Evolutionary conservation across 2,113 vertebrate genomes (phyloP).

Genomic region (Daboia siamensis): DNA sequence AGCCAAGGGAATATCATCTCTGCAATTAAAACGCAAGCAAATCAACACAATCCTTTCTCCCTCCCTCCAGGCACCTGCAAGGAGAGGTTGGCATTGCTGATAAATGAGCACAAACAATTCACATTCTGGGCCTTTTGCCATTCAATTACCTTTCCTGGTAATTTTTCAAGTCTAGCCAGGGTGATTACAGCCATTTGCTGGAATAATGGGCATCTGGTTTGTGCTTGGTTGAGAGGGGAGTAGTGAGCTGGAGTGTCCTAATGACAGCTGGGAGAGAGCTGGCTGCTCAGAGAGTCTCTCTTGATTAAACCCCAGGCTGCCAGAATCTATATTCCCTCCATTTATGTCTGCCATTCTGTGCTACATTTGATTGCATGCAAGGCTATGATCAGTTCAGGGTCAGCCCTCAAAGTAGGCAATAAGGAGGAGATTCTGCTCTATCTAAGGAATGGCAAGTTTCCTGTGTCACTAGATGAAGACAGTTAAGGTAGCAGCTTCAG

Average conservation of each 20-base stretch:
- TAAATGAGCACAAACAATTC: slow-evolving; percentile 4
- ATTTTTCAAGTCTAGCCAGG: background rate
- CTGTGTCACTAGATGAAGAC: background rate
- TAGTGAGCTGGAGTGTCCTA: background rate
- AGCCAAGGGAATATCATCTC: slow-evolving; percentile 3
- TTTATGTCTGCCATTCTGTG: background rate
- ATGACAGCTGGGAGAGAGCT: background rate
- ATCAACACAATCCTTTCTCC: background rate
- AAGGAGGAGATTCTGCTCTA: background rate
- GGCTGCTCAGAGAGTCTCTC: background rate
- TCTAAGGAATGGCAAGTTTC: background rate
- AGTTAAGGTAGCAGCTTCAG: background rate
- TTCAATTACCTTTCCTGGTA: slow-evolving; percentile 20
- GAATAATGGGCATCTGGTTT: slow-evolving; percentile 8
- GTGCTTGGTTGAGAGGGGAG: background rate
- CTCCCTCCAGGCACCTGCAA: slow-evolving; percentile 1
- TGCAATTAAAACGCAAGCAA: slow-evolving; percentile 9
- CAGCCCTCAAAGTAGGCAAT: background rate
- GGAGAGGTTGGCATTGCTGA: slow-evolving; percentile 3
- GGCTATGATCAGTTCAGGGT: background rate
- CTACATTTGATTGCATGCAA: no score
- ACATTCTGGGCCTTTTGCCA: slow-evolving; percentile 16
- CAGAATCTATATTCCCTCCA: background rate
- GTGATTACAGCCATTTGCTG: slow-evolving; percentile 22
- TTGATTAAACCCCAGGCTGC: slow-evolving; percentile 5